Evolutionary conservation across 2,797 vertebrate genomes (phyloP).

Genomic region (Sebastes diploproa): DNA sequence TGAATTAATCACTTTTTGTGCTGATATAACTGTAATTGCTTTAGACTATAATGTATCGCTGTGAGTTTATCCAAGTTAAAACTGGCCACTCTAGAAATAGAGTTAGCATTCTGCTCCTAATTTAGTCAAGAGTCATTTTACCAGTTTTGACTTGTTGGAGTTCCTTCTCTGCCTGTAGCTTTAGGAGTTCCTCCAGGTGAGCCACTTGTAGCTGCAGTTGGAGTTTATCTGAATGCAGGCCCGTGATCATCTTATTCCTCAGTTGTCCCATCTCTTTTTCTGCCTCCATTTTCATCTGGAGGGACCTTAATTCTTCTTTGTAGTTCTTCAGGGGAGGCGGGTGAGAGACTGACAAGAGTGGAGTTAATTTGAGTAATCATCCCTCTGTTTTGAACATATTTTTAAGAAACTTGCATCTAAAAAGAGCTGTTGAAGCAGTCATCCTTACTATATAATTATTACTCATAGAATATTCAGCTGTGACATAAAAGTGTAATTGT

Average conservation of each 20-base stretch:
- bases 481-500: neutral
- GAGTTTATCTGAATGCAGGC: conserved; percentile 15
- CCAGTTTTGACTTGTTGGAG: neutral
- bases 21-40: neutral
- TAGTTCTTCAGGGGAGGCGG: neutral
- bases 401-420: neutral
- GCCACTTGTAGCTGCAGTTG: conserved; percentile 12
- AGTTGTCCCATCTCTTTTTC: neutral
- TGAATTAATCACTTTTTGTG: neutral
- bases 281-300: conserved; percentile 22
- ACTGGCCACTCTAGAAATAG: neutral
- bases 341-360: neutral
- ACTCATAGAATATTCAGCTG: neutral
- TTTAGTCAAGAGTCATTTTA: neutral
- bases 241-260: conserved; percentile 20
- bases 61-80: neutral
- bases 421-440: neutral
- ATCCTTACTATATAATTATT: neutral
- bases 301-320: neutral
- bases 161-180: neutral
- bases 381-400: neutral
- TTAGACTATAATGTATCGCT: too few relatives aligned
- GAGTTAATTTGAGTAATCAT: neutral
- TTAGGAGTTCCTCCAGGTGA: conserved; percentile 1
- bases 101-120: neutral